Percentiles rank a stretch among this genome's conserved stretches.
phyloP scores from a whole-genome alignment of 2,888 invertebrate genomes.

The Adineta ricciae region DNA sequence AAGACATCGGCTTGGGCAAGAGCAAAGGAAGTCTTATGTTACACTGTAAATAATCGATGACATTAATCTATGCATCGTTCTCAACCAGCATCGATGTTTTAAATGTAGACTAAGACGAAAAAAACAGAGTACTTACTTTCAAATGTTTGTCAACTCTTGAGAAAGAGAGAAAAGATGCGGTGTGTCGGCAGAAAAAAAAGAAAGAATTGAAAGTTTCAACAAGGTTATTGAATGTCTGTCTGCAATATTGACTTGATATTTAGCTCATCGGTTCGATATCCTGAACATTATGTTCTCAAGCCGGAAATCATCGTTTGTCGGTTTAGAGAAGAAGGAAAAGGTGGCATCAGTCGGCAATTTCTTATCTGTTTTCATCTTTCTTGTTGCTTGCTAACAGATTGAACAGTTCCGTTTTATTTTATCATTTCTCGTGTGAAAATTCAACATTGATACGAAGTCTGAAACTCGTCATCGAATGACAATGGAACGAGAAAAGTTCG shows the following conservation, averaged over 20 bases:
- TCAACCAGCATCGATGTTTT: not conserved
- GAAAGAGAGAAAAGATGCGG: not conserved
- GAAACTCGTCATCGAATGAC: not conserved
- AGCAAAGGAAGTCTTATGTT: conserved; percentile 15
- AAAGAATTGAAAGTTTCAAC: not conserved
- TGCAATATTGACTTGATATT: not conserved
- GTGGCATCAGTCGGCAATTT: not conserved
- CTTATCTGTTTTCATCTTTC: not conserved
- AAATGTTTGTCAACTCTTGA: conserved; percentile 7
- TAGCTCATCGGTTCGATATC: conserved; percentile 15
- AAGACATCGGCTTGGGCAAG: not conserved
- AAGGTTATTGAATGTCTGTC: not conserved
- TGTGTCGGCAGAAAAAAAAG: not conserved
- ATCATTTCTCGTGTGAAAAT: not conserved
- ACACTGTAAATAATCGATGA: conserved; percentile 15
- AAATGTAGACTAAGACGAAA: not conserved
- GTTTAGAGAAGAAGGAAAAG: not conserved
- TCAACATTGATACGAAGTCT: not conserved
- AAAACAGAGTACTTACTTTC: not conserved
- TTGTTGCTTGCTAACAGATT: conserved; percentile 12
- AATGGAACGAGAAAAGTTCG: not conserved
- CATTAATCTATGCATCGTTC: conserved; percentile 11
- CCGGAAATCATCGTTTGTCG: conserved; percentile 7
- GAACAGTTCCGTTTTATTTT: not conserved
- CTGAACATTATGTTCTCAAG: conserved; percentile 9